Conservation (phyloP, 2,888 invertebrate species). For the Diaperis boleti region DNA sequence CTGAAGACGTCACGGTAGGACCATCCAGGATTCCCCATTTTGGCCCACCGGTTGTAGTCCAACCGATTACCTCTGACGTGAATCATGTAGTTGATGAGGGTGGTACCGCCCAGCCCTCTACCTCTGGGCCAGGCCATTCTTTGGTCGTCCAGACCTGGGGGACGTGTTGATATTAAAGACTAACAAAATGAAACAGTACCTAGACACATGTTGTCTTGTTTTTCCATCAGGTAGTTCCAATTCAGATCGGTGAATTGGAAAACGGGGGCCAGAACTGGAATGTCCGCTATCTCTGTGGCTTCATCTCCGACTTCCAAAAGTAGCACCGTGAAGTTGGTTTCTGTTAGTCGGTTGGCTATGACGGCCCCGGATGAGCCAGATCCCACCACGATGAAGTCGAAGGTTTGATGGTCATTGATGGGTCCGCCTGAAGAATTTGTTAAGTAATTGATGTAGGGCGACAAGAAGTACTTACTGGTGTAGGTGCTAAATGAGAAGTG, state of each 20-base stretch:
- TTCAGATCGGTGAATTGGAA: slow-evolving; percentile 72
- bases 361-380: slow-evolving; percentile 80
- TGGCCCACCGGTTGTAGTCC: slow-evolving; percentile 79
- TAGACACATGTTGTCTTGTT: slow-evolving; percentile 68
- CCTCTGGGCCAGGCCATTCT: slow-evolving; percentile 68
- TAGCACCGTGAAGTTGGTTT: slow-evolving; percentile 73
- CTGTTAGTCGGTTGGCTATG: slow-evolving; percentile 77
- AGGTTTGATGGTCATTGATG: slow-evolving; percentile 38
- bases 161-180: slow-evolving; percentile 45
- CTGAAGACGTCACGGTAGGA: slow-evolving; percentile 63
- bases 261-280: slow-evolving; percentile 69
- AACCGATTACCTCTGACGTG: slow-evolving; percentile 71
- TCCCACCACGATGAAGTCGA: slow-evolving; percentile 77
- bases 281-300: slow-evolving; percentile 68
- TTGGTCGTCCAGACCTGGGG: slow-evolving; percentile 61
- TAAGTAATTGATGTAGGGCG: background rate
- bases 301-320: slow-evolving; percentile 75
- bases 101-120: slow-evolving; percentile 69
- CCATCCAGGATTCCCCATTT: slow-evolving; percentile 71
- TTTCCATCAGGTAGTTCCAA: slow-evolving; percentile 73
- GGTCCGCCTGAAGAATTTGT: slow-evolving; percentile 1
- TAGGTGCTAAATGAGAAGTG: background rate
- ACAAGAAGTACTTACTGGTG: background rate
- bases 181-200: slow-evolving; percentile 59
- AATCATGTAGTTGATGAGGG: slow-evolving; percentile 66